Base-by-base conservation (phyloP, 2,797 vertebrate species). In the Aulostomus chinensis region DNA sequence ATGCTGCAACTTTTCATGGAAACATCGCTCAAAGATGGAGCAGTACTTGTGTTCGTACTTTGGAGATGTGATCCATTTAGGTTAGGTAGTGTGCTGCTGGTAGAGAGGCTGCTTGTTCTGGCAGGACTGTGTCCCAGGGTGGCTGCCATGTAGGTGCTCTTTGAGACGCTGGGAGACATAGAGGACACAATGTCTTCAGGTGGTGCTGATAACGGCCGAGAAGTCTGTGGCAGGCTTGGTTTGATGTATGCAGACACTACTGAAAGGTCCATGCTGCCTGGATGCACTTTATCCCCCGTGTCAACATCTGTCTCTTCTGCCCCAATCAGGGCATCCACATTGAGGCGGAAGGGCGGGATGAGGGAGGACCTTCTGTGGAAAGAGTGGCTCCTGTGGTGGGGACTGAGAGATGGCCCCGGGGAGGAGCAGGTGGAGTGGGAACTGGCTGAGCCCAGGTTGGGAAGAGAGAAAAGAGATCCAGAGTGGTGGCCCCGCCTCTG, bases 291-390 rank as follows among this genome's bases (percentile, higher is more conserved):
- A 80, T 89, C 77, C 26, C 96, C 96, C 0, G 96, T 97, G 86
- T 98, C 95, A 41, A 98, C 95, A 12, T 97, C 92, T 0, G 96
- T 98, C 85, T 98, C 96, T 79, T 94, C 92, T 0, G 92, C 92
- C 3, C 91, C 93, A 1, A 96, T 80, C 65, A 96, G 83, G 10
- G 94, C 85, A 1, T 95, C 92, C 17, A 95, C 72, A 3, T 94
- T 93, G 58, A 96, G 73, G 3, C 84, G 75, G 73, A 90, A 91
- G 0, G 87, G 78, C 0, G 88, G 88, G 13, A 76, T 15, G 2
- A 76, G 77, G 5, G 87, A 88, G 55, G 73, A 80, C 52, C 49
- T 81, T 59, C 62, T 72, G 24, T 68, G 55, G 8, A 80, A 31
- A 25, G 77, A 62, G 36, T 46, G 49, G 83, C 65, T 75, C 29